These are phyloP conservation scores for Sebastiscus albofasciatus DNA, from an alignment of 2,797 vertebrate genomes.

Conservation along the genomic window DNA sequence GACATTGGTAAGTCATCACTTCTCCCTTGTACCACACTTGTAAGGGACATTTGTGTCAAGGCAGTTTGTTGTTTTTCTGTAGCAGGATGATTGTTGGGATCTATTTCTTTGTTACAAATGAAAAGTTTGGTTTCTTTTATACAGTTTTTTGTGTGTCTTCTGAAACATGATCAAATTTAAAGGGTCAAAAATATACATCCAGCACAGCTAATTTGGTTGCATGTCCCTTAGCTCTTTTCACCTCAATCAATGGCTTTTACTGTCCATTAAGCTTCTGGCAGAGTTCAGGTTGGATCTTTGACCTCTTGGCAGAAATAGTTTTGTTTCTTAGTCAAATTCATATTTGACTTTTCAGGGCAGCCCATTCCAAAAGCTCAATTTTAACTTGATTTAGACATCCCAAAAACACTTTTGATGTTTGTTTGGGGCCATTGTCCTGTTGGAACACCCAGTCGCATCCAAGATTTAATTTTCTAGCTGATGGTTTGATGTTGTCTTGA, in stretches of 20 bases:
- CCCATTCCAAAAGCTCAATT: background rate
- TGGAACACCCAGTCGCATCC: background rate
- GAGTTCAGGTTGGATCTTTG: no score
- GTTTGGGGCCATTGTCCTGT: background rate
- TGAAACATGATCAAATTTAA: background rate
- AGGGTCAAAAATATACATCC: background rate
- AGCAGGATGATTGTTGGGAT: background rate
- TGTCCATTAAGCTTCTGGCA: no score
- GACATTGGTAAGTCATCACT: constrained; percentile 89
- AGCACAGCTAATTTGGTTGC: background rate
- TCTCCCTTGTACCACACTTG: background rate
- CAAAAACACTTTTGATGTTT: background rate
- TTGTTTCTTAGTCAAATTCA: background rate
- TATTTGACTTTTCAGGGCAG: background rate
- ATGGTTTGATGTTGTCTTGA: background rate
- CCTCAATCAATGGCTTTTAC: no score
- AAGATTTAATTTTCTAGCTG: background rate
- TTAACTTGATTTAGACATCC: background rate
- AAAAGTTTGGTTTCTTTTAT: background rate
- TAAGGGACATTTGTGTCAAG: background rate
- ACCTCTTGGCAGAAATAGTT: no score
- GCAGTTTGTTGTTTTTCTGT: no score
- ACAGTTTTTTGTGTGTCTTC: background rate
- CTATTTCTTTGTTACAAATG: background rate
- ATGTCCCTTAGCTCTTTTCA: no score